Evolutionary conservation across 2,113 vertebrate genomes (phyloP).

Genomic region (Ctenomys sociabilis): DNA sequence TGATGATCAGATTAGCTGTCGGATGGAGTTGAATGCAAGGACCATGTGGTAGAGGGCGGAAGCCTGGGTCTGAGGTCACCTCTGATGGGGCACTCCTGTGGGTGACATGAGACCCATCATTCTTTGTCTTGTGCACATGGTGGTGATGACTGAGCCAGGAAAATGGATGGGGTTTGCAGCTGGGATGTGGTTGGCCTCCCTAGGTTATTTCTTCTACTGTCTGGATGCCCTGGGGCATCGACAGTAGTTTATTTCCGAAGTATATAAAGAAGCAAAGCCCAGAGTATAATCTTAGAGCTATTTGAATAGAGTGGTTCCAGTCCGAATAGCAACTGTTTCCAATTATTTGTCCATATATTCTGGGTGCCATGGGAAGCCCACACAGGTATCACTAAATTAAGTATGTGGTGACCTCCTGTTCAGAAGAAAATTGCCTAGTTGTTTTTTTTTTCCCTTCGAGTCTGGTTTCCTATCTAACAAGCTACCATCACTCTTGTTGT

Average conservation of each 20-base stretch:
- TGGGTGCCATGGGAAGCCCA: neutral
- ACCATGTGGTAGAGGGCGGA: neutral
- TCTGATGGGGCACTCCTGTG: neutral
- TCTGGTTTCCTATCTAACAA: constrained; percentile 58
- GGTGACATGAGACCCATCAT: neutral
- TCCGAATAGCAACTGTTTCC: neutral
- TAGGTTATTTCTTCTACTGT: constrained; percentile 35
- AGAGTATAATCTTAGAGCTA: neutral
- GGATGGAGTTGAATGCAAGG: neutral
- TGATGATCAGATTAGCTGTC: neutral
- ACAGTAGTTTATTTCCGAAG: neutral
- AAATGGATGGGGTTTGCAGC: neutral
- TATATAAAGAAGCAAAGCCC: neutral
- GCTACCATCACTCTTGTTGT: constrained; percentile 59
- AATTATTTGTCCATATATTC: neutral
- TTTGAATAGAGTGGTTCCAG: neutral
- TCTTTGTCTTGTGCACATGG: neutral
- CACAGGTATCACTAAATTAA: constrained; percentile 69
- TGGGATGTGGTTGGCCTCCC: no score
- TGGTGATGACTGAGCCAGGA: neutral
- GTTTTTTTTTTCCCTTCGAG: constrained; percentile 43
- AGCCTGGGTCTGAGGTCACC: neutral
- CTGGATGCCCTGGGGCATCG: neutral
- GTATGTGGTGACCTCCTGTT: constrained; percentile 79
- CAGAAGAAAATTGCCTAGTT: constrained; percentile 72